Percentiles rank a stretch among this genome's conserved stretches.
phyloP scores from a whole-genome alignment of 2,888 invertebrate species.

The Steinernema scapterisci region DNA sequence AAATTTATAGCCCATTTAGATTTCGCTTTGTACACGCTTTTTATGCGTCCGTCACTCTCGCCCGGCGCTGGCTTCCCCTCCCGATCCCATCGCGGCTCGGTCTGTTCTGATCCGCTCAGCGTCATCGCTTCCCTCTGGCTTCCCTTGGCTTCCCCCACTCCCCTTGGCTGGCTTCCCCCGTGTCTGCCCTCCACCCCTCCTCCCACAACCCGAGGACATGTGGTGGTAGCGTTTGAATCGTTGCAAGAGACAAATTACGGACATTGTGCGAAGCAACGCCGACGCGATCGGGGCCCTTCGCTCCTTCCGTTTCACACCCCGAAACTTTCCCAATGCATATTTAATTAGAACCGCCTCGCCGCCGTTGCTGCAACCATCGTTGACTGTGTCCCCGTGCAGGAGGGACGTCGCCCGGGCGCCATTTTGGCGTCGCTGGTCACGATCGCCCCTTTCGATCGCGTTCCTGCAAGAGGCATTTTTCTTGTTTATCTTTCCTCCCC shows the following conservation, averaged over 20 bases:
- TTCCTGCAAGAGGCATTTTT: no score
- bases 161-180: no score
- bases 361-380: neutral
- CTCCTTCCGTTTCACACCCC: conserved; percentile 11
- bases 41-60: no score
- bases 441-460: no score
- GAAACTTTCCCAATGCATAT: conserved; percentile 32
- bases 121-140: no score
- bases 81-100: no score
- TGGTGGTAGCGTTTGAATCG: conserved; percentile 5
- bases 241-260: conserved; percentile 24
- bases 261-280: conserved; percentile 25
- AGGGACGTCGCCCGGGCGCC: neutral
- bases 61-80: no score
- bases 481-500: no score
- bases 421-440: neutral
- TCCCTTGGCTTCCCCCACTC: no score
- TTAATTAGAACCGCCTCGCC: neutral
- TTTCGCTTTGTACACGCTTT: conserved; percentile 1
- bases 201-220: neutral
- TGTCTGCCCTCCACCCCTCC: no score
- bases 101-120: no score
- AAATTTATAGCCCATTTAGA: conserved; percentile 15
- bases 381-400: neutral
- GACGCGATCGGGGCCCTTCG: neutral